Conservation (phyloP, 2,797 vertebrate species). For the Rhincodon typus region DNA sequence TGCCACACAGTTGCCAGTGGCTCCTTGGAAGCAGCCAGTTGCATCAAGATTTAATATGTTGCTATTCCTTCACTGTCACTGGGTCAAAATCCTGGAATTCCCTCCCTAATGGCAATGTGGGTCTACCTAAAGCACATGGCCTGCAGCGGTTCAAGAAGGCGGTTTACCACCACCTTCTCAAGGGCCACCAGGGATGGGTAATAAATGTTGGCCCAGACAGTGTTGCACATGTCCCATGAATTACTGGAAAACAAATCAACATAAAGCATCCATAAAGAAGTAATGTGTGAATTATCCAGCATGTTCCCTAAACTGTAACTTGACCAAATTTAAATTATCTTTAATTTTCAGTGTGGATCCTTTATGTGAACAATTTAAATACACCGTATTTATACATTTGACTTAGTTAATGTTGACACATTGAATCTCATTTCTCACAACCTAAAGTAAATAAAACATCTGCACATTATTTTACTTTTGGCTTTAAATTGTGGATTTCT, state of each 20-base stretch:
- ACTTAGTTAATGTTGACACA: not conserved
- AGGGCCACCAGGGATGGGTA: too few species aligned
- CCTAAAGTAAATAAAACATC: not conserved
- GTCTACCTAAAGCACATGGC: too few species aligned
- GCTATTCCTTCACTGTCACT: too few species aligned
- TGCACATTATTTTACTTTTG: not conserved
- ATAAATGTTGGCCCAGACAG: too few species aligned
- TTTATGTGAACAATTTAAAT: not conserved
- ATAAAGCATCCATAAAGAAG: not conserved
- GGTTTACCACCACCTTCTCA: too few species aligned
- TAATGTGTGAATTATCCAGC: not conserved
- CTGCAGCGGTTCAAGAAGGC: too few species aligned
- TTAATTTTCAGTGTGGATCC: not conserved
- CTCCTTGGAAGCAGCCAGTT: too few species aligned
- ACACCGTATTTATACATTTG: not conserved
- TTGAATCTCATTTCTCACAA: not conserved
- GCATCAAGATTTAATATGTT: too few species aligned
- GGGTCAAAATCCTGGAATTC: too few species aligned
- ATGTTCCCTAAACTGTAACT: not conserved
- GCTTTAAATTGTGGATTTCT: not conserved
- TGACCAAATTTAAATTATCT: not conserved
- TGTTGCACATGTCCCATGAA: too few species aligned
- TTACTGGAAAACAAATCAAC: not conserved
- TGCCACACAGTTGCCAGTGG: too few species aligned
- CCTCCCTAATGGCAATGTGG: too few species aligned